Percentiles rank a stretch among this genome's conserved stretches.
Evolutionary conservation across 37 sponge, comb jelly and placozoan species (phyloP).

Genomic region (Corticium candelabrum): DNA sequence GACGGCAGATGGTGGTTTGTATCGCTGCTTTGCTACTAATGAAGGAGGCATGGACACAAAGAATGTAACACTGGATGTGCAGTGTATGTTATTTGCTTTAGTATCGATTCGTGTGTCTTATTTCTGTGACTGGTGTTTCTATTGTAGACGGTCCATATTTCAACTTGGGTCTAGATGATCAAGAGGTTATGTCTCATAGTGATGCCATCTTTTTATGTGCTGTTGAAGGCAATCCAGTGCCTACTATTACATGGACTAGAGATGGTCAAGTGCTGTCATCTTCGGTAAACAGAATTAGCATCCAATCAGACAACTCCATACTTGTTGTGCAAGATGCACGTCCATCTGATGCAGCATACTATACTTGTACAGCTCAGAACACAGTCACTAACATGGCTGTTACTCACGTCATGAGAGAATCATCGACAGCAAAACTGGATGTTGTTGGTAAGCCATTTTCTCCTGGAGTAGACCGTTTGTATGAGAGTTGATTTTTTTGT

Average conservation of each 20-base stretch:
- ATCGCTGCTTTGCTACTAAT: background rate
- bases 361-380: background rate
- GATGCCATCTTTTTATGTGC: background rate
- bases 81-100: background rate
- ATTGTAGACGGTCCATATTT: background rate
- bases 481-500: no score
- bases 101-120: background rate
- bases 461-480: no score
- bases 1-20: background rate
- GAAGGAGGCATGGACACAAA: background rate
- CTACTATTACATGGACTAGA: background rate
- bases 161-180: background rate
- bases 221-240: background rate
- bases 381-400: background rate
- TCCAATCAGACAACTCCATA: background rate
- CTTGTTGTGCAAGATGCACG: background rate
- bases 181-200: background rate
- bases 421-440: background rate
- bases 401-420: background rate
- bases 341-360: background rate
- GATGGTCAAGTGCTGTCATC: background rate
- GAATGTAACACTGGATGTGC: background rate
- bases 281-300: background rate
- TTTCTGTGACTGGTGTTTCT: background rate
- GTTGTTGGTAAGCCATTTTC: background rate